Percentiles rank a stretch among this genome's conserved stretches.
phyloP scores from a whole-genome alignment of 2,113 vertebrate species.

The Gracilinanus agilis region DNA sequence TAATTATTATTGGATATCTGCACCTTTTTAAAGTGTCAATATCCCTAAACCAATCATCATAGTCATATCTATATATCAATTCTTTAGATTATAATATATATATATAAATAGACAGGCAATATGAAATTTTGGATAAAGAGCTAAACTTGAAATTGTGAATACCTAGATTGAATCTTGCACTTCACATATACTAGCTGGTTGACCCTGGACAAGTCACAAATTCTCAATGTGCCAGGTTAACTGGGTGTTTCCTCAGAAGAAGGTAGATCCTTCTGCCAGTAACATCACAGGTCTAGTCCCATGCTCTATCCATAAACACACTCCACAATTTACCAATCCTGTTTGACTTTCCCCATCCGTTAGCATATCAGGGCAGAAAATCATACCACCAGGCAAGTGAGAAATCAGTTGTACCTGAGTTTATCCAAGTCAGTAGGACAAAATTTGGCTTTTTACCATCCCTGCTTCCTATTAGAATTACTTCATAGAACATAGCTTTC shows the following conservation, averaged over 20 bases:
- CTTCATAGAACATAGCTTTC: background rate
- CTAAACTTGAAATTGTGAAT: too few relatives aligned
- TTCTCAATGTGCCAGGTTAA: too few relatives aligned
- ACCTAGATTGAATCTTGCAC: too few relatives aligned
- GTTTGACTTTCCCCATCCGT: constrained; percentile 4
- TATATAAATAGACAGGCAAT: background rate
- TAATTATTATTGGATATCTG: background rate
- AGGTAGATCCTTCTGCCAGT: too few relatives aligned
- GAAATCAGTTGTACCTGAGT: background rate
- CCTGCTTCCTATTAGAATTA: background rate
- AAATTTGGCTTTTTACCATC: background rate
- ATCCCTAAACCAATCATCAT: background rate
- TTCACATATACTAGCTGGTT: too few relatives aligned
- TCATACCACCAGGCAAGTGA: background rate
- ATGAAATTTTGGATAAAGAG: too few relatives aligned
- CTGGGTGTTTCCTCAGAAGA: too few relatives aligned
- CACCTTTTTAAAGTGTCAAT: background rate
- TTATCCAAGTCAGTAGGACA: background rate
- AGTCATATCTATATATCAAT: background rate
- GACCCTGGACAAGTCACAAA: too few relatives aligned
- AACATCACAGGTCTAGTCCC: too few relatives aligned
- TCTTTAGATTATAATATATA: background rate
- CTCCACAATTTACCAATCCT: background rate
- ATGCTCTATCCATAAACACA: background rate
- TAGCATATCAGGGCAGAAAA: constrained; percentile 28